These are phyloP conservation scores for Chrysogorgia sp. DNA, from an alignment of 92 coral and sea anemone genomes.

Conservation along the genomic window DNA sequence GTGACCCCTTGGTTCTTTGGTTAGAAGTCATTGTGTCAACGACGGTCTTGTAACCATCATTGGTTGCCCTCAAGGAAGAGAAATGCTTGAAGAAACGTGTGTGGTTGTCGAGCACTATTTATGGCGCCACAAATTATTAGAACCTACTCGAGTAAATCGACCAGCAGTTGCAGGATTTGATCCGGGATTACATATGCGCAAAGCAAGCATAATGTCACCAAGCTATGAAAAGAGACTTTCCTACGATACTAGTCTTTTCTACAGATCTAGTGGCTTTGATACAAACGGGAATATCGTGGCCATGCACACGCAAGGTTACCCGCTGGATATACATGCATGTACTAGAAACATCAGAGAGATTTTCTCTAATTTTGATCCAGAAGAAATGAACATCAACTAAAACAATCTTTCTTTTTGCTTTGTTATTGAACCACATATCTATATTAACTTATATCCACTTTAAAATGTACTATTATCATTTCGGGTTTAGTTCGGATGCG, in stretches of 20 bases:
- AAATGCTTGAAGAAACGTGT: constrained; percentile 11
- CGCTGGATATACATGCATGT: neutral
- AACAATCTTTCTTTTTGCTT: too few species aligned
- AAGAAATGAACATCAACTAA: neutral
- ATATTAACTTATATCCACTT: too few species aligned
- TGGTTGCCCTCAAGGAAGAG: constrained; percentile 7
- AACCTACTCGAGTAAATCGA: neutral
- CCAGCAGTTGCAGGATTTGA: neutral
- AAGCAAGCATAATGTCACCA: neutral
- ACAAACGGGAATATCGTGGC: constrained; percentile 14
- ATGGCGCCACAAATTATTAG: neutral
- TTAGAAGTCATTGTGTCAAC: neutral
- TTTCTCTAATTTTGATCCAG: neutral
- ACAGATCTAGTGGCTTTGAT: constrained; percentile 4
- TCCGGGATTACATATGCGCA: neutral
- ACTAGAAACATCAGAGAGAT: neutral
- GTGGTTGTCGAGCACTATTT: constrained; percentile 2
- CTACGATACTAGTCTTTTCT: constrained; percentile 2
- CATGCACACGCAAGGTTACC: constrained; percentile 13
- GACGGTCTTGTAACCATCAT: constrained; percentile 1
- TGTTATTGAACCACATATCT: too few species aligned
- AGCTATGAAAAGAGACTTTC: neutral
- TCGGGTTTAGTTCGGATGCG: too few species aligned
- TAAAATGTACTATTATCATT: too few species aligned
- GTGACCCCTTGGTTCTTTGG: neutral